Evolutionary conservation across 2,888 invertebrate species (phyloP).

Genomic region (Apomyelois bistriatella): DNA sequence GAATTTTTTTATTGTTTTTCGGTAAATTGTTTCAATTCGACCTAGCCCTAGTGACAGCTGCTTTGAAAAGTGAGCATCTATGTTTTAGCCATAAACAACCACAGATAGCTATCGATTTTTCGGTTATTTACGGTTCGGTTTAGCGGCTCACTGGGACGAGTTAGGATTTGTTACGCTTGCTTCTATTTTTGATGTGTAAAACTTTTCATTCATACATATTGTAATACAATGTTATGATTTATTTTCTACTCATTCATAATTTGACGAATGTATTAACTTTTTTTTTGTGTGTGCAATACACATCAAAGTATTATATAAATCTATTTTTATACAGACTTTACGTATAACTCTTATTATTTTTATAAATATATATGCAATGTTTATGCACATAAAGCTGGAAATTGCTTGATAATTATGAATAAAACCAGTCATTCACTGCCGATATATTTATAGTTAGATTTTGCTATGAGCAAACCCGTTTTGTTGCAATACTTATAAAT

Average conservation of each 20-base stretch:
- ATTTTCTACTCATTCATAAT: too few species aligned
- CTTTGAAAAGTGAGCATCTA: too few species aligned
- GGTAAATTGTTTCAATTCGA: constrained; percentile 13
- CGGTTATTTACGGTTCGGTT: too few species aligned
- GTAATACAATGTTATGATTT: too few species aligned
- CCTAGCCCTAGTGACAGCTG: background rate
- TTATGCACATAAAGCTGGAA: constrained; percentile 29
- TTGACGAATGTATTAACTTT: constrained; percentile 13
- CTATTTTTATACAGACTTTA: constrained; percentile 12
- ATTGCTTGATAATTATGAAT: constrained; percentile 24
- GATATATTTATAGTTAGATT: constrained; percentile 39
- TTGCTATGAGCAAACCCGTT: constrained; percentile 57
- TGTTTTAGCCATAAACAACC: too few species aligned
- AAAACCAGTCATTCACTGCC: constrained; percentile 74
- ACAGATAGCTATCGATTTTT: too few species aligned
- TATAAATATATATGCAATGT: constrained; percentile 15
- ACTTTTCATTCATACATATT: too few species aligned
- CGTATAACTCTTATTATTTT: background rate
- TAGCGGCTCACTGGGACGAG: too few species aligned
- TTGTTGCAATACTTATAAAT: constrained; percentile 54
- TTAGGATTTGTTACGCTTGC: too few species aligned
- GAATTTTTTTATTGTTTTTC: constrained; percentile 17
- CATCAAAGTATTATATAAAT: constrained; percentile 36
- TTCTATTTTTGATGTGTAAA: too few species aligned
- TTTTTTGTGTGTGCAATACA: constrained; percentile 49